Conservation (phyloP, 2,888 invertebrate species). For the Macrophya annulata region DNA sequence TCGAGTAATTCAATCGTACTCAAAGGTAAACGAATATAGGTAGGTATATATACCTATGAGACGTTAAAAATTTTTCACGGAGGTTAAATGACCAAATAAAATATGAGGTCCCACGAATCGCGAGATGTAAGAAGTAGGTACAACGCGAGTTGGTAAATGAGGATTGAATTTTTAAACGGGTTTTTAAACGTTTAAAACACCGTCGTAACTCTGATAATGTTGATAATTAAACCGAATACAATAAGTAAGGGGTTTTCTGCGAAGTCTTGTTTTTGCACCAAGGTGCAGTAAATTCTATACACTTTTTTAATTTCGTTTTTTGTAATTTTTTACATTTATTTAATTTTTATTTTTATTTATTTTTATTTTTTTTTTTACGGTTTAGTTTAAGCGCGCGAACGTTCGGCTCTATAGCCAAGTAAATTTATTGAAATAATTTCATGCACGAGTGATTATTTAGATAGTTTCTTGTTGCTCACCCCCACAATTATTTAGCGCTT, state of each 20-base stretch:
- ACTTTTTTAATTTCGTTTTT: not conserved
- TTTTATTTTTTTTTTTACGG: not conserved
- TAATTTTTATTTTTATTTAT: too few relatives aligned
- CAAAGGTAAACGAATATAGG: too few relatives aligned
- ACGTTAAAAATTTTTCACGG: not conserved
- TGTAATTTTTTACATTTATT: too few relatives aligned
- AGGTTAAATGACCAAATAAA: not conserved
- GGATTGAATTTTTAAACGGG: not conserved
- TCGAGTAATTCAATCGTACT: too few relatives aligned
- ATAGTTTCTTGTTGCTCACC: not conserved
- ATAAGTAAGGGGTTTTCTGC: slow-evolving; percentile 40
- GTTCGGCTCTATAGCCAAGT: not conserved
- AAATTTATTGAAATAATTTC: slow-evolving; percentile 49
- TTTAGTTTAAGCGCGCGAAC: not conserved
- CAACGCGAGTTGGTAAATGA: not conserved
- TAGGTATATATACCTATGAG: not conserved
- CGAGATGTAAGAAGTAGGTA: not conserved
- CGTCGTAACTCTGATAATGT: slow-evolving; percentile 43
- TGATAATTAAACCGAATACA: slow-evolving; percentile 38
- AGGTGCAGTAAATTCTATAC: slow-evolving; percentile 34
- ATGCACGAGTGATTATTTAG: slow-evolving; percentile 35
- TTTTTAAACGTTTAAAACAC: slow-evolving; percentile 9
- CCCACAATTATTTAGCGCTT: slow-evolving; percentile 19
- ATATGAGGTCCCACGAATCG: not conserved
- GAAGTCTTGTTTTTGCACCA: slow-evolving; percentile 29